These are phyloP conservation scores for Heliocidaris tuberculata DNA, from an alignment of 35 echinoderm and acorn worm genomes.

Conservation along the genomic window DNA sequence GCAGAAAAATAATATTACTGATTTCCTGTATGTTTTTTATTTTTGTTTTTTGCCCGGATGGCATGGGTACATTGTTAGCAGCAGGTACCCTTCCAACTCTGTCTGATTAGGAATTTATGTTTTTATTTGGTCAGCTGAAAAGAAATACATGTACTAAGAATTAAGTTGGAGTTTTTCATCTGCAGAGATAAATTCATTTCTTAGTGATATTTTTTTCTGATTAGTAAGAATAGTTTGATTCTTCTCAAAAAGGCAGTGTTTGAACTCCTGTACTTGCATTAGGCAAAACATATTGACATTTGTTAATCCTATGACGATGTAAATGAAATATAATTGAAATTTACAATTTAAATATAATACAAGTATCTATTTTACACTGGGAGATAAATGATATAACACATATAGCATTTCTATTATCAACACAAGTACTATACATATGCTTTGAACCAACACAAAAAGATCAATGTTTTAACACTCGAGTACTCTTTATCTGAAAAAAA, in stretches of 20 bases:
- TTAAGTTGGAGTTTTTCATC: background rate
- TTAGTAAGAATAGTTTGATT: background rate
- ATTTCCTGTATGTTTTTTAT: background rate
- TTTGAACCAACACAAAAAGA: background rate
- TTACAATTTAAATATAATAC: slow-evolving; percentile 20
- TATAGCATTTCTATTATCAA: background rate
- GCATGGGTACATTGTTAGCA: background rate
- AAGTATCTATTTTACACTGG: background rate
- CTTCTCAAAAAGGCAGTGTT: background rate
- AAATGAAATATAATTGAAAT: slow-evolving; percentile 19
- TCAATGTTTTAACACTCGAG: background rate
- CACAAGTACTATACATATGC: slow-evolving; percentile 4
- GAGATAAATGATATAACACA: slow-evolving; percentile 18
- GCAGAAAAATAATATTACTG: background rate
- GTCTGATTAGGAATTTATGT: background rate
- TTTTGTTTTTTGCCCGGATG: background rate
- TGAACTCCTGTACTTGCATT: background rate
- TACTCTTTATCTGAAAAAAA: background rate
- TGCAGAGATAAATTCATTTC: background rate
- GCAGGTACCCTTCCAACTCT: background rate
- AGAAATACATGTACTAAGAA: background rate
- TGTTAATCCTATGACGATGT: background rate
- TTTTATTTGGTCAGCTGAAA: background rate
- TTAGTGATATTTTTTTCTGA: background rate
- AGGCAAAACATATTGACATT: background rate